These are phyloP conservation scores for Anarsia innoxiella DNA, from an alignment of 2,888 invertebrate genomes.

Conservation along the genomic window DNA sequence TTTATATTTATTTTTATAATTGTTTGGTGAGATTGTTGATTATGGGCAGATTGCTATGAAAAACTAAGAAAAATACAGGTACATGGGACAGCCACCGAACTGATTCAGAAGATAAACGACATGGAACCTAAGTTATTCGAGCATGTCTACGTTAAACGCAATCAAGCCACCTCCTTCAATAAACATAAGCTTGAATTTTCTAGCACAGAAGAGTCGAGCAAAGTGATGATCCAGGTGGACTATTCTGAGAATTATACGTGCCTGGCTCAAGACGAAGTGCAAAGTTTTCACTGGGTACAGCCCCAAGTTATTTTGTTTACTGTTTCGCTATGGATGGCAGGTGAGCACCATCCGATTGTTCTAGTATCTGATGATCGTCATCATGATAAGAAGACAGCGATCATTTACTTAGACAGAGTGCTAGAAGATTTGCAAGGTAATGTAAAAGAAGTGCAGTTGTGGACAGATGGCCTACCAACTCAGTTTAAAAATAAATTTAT, in stretches of 20 bases:
- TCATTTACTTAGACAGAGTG: not conserved
- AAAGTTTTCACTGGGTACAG: not conserved
- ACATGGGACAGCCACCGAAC: not conserved
- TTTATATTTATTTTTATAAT: not conserved
- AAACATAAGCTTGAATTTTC: not conserved
- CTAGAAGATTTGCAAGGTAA: not conserved
- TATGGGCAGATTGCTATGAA: too few species aligned
- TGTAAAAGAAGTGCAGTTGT: not conserved
- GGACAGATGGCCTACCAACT: not conserved
- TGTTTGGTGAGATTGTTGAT: too few species aligned
- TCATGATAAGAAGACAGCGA: not conserved
- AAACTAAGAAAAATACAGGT: not conserved
- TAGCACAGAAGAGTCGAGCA: not conserved
- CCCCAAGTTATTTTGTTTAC: not conserved
- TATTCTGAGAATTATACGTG: not conserved
- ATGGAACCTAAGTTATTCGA: not conserved
- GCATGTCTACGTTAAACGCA: not conserved
- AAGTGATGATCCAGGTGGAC: not conserved
- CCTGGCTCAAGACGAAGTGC: not conserved
- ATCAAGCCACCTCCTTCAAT: not conserved
- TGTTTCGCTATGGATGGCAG: not conserved
- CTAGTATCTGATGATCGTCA: not conserved
- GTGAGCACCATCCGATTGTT: not conserved
- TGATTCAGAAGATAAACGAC: not conserved
- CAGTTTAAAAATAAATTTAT: not conserved